Conservation (phyloP, 2,888 invertebrate species). For the Podotricha telesiphe region DNA sequence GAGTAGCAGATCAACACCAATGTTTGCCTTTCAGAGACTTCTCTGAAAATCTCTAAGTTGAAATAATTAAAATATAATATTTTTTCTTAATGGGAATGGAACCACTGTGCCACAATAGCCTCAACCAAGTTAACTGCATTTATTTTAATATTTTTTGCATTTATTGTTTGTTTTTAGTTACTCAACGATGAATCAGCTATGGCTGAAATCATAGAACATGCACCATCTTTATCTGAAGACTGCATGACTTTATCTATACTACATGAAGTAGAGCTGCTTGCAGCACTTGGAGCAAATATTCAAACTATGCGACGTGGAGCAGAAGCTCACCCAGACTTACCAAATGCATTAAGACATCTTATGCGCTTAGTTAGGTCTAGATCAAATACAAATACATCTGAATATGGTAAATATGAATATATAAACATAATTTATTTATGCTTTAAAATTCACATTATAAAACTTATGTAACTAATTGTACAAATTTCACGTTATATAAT, state of each 20-base stretch:
- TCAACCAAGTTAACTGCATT: too few relatives aligned
- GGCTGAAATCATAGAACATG: conserved; percentile 87
- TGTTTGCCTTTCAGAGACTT: too few relatives aligned
- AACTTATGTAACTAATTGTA: too few relatives aligned
- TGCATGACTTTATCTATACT: conserved; percentile 89
- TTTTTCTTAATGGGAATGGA: too few relatives aligned
- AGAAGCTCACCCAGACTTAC: conserved; percentile 87
- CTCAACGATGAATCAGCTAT: conserved; percentile 78
- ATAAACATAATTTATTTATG: too few relatives aligned
- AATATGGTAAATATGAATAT: conserved; percentile 70
- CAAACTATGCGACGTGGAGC: conserved; percentile 87
- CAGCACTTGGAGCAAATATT: conserved; percentile 86
- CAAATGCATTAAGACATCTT: conserved; percentile 87
- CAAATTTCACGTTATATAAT: not conserved
- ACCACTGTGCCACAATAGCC: too few relatives aligned
- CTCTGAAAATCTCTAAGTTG: too few relatives aligned
- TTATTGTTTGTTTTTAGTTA: conserved; percentile 57
- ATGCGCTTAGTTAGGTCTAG: conserved; percentile 82
- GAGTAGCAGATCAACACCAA: too few relatives aligned
- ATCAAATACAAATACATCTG: conserved; percentile 56
- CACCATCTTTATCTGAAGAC: conserved; percentile 88
- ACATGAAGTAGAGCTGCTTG: conserved; percentile 89
- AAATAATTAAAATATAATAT: too few relatives aligned
- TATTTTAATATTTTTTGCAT: too few relatives aligned
- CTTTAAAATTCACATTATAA: too few relatives aligned